A percentile compares a stretch with the other conserved stretches of the same genome.
Conservation (phyloP, 2,888 invertebrate genomes). For the Palloptera scutellata region DNA sequence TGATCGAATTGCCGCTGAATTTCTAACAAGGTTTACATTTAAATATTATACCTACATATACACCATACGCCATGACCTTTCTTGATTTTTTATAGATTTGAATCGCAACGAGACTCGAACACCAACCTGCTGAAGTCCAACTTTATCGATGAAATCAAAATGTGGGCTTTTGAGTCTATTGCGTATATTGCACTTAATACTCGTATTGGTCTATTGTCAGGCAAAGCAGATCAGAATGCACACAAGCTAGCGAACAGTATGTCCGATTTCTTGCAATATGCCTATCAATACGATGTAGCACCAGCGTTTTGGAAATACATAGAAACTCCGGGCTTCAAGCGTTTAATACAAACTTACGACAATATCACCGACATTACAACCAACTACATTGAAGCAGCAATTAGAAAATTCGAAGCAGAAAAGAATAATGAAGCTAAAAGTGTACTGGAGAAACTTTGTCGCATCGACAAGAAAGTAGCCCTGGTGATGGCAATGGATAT, state of each 20-base stretch:
- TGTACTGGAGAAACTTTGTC: constrained; percentile 72
- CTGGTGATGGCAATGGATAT: constrained; percentile 76
- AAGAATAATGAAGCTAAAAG: constrained; percentile 55
- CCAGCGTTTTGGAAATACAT: constrained; percentile 58
- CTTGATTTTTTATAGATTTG: constrained; percentile 43
- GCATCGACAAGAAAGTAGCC: constrained; percentile 71
- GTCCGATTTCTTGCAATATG: constrained; percentile 50
- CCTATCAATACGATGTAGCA: constrained; percentile 53
- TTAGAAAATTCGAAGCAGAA: constrained; percentile 43
- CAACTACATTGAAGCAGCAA: constrained; percentile 60
- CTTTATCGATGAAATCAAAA: constrained; percentile 66
- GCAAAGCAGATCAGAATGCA: constrained; percentile 47
- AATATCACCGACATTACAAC: constrained; percentile 52
- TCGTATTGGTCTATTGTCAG: constrained; percentile 50
- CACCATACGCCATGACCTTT: not conserved
- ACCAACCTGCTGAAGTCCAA: constrained; percentile 51
- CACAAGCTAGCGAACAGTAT: constrained; percentile 46
- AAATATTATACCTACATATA: not conserved
- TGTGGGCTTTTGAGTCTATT: constrained; percentile 70
- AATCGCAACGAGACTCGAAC: constrained; percentile 42
- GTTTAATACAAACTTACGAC: constrained; percentile 51
- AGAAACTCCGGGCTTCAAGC: constrained; percentile 50
- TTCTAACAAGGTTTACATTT: constrained; percentile 47
- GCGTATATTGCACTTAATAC: constrained; percentile 61
- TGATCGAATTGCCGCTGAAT: constrained; percentile 54